Evolutionary conservation across 1,140 invertebrate genomes (phyloP), one percentile per base, ranked within the genome.

Genomic region (Drusus annulatus): DNA sequence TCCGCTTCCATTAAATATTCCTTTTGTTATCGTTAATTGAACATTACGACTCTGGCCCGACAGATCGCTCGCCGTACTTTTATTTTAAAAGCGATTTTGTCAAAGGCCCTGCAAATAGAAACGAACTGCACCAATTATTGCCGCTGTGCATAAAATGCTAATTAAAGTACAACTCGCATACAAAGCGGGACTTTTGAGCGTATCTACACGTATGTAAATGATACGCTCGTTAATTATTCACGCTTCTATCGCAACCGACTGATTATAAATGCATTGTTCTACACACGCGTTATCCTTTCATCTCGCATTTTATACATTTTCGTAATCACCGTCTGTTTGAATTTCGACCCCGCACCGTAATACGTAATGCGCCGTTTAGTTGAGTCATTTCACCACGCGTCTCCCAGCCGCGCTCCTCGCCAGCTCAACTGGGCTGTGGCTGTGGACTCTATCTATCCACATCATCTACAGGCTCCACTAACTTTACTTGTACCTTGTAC

Each of bases 191-290:
- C 36, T 45, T 45, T n/a, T 50, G 62, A 65, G 45, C n/a, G 65
- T 50, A 69, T 23, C 15, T 28, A 28, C 17, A 10, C 15, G 65
- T 51, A 54, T 74, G 71, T 54, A 56, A 56, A 74, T 74, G 71
- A 74, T 56, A 54, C 51, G 50, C 51, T 58, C 17, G 71, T 74
- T 74, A 36, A 74, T 54, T 74, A 74, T 74, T 74, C 71, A 74
- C 71, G 51, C 21, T 19, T 28, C 54, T 74, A 54, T 74, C 54
- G 71, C 71, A 28, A 28, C 71, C 71, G 52, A 5, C 65, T 69
- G 21, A 69, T 69, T 69, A 69, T 50, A 69, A 69, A 69, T 51
- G 65, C 65, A 69, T 69, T 69, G 65, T 69, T 69, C 36, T 69
- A 50, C 31, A 7, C n/a, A 45, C 36, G 36, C 36, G 65, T 69